Conservation (phyloP, 92 coral and sea anemone genomes). For the Umimayanthus kanabou region DNA sequence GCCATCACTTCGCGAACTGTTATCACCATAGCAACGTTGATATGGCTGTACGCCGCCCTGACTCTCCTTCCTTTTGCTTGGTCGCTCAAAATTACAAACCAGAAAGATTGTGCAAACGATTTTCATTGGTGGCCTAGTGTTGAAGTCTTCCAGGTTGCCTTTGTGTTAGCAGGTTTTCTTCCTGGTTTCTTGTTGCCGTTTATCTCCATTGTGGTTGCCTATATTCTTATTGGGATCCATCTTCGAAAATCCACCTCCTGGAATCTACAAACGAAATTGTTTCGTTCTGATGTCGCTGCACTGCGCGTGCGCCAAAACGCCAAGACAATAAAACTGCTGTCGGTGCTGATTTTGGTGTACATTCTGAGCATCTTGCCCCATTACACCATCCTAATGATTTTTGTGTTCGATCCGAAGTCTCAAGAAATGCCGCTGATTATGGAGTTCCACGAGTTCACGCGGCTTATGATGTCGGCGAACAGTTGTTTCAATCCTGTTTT, state of each 20-base stretch:
- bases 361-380: slow-evolving; percentile 48
- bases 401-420: slow-evolving; percentile 31
- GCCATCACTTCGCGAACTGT: neutral
- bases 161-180: slow-evolving; percentile 34
- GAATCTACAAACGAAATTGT: neutral
- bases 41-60: slow-evolving; percentile 21
- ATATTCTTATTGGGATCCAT: slow-evolving; percentile 44
- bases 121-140: slow-evolving; percentile 11
- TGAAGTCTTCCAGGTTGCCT: slow-evolving; percentile 39
- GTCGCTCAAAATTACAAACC: neutral
- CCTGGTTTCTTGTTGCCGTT: slow-evolving; percentile 58
- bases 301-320: slow-evolving; percentile 51
- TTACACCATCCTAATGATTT: slow-evolving; percentile 35
- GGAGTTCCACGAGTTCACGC: slow-evolving; percentile 52
- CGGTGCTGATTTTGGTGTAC: slow-evolving; percentile 33
- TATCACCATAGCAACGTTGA: slow-evolving; percentile 23
- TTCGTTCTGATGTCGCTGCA: slow-evolving; percentile 32
- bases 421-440: slow-evolving; percentile 35
- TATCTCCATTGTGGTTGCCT: slow-evolving; percentile 42
- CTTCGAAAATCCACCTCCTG: slow-evolving; percentile 22
- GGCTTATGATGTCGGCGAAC: slow-evolving; percentile 54
- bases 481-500: slow-evolving; percentile 61
- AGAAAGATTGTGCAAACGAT: slow-evolving; percentile 5
- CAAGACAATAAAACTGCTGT: slow-evolving; percentile 51
- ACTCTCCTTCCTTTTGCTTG: slow-evolving; percentile 2